Conservation (phyloP, 2,888 invertebrate species). For the Torymus aiolomorphi region DNA sequence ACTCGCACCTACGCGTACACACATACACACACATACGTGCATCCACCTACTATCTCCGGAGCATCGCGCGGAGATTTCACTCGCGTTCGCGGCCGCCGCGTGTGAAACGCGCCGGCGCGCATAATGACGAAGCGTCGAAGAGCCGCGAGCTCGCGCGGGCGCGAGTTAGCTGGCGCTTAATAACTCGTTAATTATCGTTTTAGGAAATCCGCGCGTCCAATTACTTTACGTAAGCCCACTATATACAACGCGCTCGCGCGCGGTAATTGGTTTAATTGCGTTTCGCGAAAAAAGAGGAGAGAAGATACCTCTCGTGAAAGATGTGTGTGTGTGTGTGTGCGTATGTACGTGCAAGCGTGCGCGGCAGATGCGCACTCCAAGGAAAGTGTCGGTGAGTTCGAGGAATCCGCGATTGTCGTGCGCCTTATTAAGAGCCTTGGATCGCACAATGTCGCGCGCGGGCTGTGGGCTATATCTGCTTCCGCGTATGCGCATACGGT, state of each 20-base stretch:
- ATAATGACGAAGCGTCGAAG: constrained; percentile 57
- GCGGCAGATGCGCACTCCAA: too few relatives aligned
- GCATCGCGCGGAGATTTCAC: constrained; percentile 58
- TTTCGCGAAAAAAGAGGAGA: constrained; percentile 64
- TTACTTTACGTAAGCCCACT: constrained; percentile 74
- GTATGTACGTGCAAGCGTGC: too few relatives aligned
- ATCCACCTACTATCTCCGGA: not conserved
- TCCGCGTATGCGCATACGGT: constrained; percentile 1
- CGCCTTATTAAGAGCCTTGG: constrained; percentile 28
- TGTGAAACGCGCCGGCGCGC: constrained; percentile 67
- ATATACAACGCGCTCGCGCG: constrained; percentile 64
- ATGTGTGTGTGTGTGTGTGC: too few relatives aligned
- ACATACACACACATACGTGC: not conserved
- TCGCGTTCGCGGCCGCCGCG: too few relatives aligned
- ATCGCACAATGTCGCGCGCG: constrained; percentile 34
- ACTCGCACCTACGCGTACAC: not conserved
- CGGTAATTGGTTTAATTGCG: constrained; percentile 75
- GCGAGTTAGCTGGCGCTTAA: constrained; percentile 71
- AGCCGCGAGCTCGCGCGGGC: constrained; percentile 50
- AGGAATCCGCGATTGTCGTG: constrained; percentile 38
- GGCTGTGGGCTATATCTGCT: not conserved
- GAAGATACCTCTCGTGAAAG: not conserved
- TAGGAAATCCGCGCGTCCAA: constrained; percentile 75
- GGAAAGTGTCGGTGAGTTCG: constrained; percentile 29
- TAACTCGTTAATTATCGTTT: constrained; percentile 76